A percentile compares a stretch with the other conserved stretches of the same genome.
These are phyloP conservation scores for Cataglyphis livida DNA, from an alignment of 2,888 invertebrate species.

Conservation along the genomic window DNA sequence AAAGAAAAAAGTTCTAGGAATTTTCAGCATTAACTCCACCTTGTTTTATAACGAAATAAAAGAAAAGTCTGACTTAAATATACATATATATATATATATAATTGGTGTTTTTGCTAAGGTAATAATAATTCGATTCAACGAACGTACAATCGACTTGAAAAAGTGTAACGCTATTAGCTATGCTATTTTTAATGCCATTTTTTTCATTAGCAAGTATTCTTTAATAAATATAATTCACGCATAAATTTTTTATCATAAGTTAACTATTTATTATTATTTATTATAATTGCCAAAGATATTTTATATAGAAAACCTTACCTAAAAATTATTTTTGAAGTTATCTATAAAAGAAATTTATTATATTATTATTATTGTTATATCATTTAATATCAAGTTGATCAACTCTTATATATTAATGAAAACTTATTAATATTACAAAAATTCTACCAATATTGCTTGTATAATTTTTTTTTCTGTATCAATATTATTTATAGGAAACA, in stretches of 20 bases:
- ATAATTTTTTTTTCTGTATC: background rate
- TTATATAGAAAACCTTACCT: background rate
- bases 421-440: background rate
- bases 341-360: background rate
- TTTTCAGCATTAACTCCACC: background rate
- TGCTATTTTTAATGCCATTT: background rate
- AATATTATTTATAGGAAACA: background rate
- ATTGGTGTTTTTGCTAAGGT: background rate
- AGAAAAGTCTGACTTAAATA: constrained; percentile 17
- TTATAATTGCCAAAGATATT: background rate
- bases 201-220: background rate
- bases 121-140: background rate
- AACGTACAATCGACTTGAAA: background rate
- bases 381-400: background rate
- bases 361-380: background rate
- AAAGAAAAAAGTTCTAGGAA: constrained; percentile 1
- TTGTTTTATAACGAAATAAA: constrained; percentile 1
- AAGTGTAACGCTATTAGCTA: background rate
- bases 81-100: background rate
- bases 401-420: background rate
- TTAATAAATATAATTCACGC: constrained; percentile 1
- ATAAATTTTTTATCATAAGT: constrained; percentile 2
- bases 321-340: background rate
- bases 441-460: background rate
- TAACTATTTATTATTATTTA: constrained; percentile 25